phyloP scores from a whole-genome alignment of 2,797 vertebrate genomes.

The Squalus acanthias region DNA sequence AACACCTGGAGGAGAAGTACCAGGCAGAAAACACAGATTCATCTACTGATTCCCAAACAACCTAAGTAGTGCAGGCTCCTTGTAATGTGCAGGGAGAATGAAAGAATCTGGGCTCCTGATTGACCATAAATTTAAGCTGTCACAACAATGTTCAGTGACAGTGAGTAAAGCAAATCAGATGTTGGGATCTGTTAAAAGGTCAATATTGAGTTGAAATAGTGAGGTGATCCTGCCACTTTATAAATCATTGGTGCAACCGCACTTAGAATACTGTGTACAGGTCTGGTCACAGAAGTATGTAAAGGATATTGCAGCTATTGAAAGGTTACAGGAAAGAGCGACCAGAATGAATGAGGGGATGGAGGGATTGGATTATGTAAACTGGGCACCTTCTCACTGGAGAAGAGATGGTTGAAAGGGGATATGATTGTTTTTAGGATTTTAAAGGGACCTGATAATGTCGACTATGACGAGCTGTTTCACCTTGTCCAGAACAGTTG shows the following conservation, averaged over 20 bases:
- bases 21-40: background rate
- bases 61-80: background rate
- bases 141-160: background rate
- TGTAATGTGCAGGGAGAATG: background rate
- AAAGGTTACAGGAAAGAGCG: no score
- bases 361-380: no score
- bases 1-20: slow-evolving; percentile 33
- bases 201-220: background rate
- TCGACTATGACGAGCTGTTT: background rate
- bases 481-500: background rate
- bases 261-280: background rate
- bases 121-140: background rate
- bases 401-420: no score
- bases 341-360: no score
- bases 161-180: background rate
- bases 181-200: background rate
- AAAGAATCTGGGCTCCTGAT: background rate
- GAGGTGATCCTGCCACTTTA: background rate
- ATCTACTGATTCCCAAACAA: background rate
- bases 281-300: background rate
- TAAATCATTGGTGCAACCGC: background rate
- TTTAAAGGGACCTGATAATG: background rate
- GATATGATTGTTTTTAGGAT: background rate
- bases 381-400: no score
- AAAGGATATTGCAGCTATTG: background rate